These are phyloP conservation scores for Catocala fraxini DNA, from an alignment of 2,888 invertebrate genomes.

Conservation along the genomic window DNA sequence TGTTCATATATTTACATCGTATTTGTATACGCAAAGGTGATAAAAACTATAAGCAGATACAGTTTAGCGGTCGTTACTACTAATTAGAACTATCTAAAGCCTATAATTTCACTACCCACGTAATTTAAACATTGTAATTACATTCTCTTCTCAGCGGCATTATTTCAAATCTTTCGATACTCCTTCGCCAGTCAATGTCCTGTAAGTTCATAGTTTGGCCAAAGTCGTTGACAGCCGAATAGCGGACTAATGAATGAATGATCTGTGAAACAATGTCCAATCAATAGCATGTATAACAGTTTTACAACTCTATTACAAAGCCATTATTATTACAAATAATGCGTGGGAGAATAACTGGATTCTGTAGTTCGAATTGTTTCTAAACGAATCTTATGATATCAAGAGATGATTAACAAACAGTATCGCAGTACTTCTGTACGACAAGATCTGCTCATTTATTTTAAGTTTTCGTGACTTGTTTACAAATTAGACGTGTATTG, in stretches of 20 bases:
- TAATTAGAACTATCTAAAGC: background rate
- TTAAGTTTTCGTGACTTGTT: no score
- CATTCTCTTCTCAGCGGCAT: background rate
- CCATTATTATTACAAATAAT: conserved; percentile 14
- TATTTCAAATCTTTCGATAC: no score
- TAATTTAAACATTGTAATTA: background rate
- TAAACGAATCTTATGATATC: background rate
- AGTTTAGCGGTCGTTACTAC: background rate
- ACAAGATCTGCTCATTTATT: no score
- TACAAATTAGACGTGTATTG: no score
- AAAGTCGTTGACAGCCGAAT: background rate
- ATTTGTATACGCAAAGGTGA: background rate
- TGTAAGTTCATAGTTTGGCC: background rate
- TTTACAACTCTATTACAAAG: conserved; percentile 30
- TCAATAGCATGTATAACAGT: conserved; percentile 15
- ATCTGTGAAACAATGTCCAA: conserved; percentile 24
- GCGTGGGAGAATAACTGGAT: conserved; percentile 1
- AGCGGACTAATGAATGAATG: conserved; percentile 12
- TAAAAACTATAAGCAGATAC: background rate
- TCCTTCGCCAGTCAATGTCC: background rate
- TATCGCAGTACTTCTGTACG: no score
- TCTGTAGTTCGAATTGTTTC: background rate
- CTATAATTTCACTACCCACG: conserved; percentile 1
- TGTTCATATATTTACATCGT: background rate
- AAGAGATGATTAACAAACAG: conserved; percentile 1